These are phyloP conservation scores for Chorisops tibialis DNA, from an alignment of 2,888 invertebrate genomes.

Conservation along the genomic window DNA sequence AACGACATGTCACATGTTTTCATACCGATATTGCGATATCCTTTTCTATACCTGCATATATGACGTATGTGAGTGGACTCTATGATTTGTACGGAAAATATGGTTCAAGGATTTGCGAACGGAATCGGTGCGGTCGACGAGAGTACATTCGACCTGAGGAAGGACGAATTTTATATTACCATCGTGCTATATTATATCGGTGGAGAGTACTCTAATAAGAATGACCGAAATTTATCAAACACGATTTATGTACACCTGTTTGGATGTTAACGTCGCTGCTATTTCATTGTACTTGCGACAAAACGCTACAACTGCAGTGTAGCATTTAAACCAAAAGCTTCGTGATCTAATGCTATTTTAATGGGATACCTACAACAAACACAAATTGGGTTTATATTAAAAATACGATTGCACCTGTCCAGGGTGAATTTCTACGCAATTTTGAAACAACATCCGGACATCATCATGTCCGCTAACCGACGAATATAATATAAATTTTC, in stretches of 20 bases:
- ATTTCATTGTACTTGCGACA: neutral
- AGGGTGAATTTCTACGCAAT: too few relatives aligned
- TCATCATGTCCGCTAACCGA: too few relatives aligned
- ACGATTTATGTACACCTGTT: constrained; percentile 24
- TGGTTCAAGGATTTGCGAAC: too few relatives aligned
- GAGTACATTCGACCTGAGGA: too few relatives aligned
- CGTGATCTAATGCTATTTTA: constrained; percentile 23
- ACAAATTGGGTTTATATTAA: constrained; percentile 18
- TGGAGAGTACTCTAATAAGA: too few relatives aligned
- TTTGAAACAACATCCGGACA: too few relatives aligned
- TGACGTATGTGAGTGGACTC: too few relatives aligned
- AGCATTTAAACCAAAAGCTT: constrained; percentile 7
- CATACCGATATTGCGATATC: constrained; percentile 3
- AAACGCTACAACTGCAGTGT: neutral
- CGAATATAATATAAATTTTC: neutral
- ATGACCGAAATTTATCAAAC: constrained; percentile 20
- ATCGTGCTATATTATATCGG: too few relatives aligned
- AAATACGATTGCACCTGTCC: constrained; percentile 16
- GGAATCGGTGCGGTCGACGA: too few relatives aligned
- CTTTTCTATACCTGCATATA: too few relatives aligned
- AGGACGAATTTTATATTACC: too few relatives aligned
- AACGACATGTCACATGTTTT: neutral
- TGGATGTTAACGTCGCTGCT: constrained; percentile 20
- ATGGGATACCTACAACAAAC: constrained; percentile 14
- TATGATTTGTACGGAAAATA: too few relatives aligned